A percentile compares a stretch with the other conserved stretches of the same genome.
Conservation (phyloP, 2,113 vertebrate genomes). For the Ploceus nigricollis region DNA sequence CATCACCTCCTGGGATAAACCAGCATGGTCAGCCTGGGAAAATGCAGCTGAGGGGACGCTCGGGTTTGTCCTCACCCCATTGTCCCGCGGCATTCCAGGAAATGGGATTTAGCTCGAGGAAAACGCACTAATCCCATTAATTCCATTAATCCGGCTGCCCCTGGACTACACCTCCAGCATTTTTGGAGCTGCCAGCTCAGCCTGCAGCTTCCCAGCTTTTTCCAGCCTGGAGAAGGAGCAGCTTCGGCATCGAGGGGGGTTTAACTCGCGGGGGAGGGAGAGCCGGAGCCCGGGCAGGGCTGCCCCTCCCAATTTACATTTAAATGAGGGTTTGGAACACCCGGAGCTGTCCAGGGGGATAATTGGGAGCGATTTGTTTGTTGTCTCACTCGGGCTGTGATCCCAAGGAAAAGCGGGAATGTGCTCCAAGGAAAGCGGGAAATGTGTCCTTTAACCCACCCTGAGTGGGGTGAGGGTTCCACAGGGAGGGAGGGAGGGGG, state of each 20-base stretch:
- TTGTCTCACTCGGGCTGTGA: background rate
- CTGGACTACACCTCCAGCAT: background rate
- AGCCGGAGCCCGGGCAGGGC: background rate
- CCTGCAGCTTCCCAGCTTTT: background rate
- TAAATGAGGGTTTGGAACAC: background rate
- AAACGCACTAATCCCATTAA: background rate
- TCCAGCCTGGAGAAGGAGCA: background rate
- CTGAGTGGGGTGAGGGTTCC: background rate
- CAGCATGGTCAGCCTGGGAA: background rate
- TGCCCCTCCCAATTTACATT: background rate
- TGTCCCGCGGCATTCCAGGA: background rate
- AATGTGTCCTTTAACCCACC: background rate
- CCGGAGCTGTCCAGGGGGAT: background rate
- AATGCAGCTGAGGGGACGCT: rapidly evolving
- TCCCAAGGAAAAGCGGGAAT: background rate
- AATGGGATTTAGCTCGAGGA: background rate
- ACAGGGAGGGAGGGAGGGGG: background rate
- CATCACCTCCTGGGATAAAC: background rate
- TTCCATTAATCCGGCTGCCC: background rate
- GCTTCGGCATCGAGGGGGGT: rapidly evolving
- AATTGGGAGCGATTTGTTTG: background rate
- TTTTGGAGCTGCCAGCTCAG: background rate
- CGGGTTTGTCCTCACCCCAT: background rate
- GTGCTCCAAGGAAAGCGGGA: background rate
- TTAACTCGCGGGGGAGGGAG: rapidly evolving